Evolutionary conservation across 2,888 invertebrate genomes (phyloP), one percentile per base, ranked within the genome.

Genomic region (Biston betularia): DNA sequence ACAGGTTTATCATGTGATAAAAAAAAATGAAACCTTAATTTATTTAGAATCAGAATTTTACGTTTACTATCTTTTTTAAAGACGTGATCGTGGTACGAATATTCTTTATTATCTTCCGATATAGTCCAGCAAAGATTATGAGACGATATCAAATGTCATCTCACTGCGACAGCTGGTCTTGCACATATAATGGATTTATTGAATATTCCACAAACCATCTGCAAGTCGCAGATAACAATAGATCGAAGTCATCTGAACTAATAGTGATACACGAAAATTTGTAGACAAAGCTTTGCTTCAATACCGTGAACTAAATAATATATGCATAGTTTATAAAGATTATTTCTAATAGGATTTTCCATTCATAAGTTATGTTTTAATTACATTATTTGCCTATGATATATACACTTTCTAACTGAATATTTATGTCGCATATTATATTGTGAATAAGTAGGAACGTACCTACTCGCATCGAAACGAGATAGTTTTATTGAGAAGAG

Each of bases 361-460:
- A 35, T 44, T 33, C 24, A 34, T n/a, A 38, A 12, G 34, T 50
- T 50, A 50, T n/a, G 34, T 6, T 34, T 34, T 34, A 11, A 34
- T 34, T 12, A 12, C 50, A 40, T 53, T 14, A 14, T 38, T 40
- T 14, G 15, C 35, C 49, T 60, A 12, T 24, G 38, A 48, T 59
- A 49, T 12, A 38, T 7, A 42, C 54, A 48, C 54, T 57, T 57
- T 63, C 56, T 52, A 57, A 57, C 38, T 52, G 24, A 63, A 63
- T 56, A 63, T 63, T 56, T 63, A 56, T 49, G 55, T 55, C 6
- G n/a, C 45, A 34, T 0, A n/a, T 40, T 58, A 59, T 49, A 40
- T 40, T 53, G 38, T n/a, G 54, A 62, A 55, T n/a, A n/a, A n/a
- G n/a, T n/a, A n/a, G n/a, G n/a, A n/a, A n/a, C n/a, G 48, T 14